Conservation (phyloP, 2,113 vertebrate genomes). For the Pygoscelis antarcticus region DNA sequence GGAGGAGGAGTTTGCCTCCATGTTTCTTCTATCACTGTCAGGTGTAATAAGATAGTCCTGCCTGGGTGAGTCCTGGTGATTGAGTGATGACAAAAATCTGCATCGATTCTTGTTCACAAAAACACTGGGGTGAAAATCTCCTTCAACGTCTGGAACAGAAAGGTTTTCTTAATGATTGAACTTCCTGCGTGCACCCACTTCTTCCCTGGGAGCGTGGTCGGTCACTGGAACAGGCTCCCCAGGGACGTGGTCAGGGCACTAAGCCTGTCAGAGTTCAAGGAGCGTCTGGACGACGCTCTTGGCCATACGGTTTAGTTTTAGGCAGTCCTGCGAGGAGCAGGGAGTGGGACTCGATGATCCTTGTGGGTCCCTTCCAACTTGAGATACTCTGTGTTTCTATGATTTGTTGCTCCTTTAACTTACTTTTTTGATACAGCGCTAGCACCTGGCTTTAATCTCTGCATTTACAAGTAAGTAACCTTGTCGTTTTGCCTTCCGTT, state of each 20-base stretch:
- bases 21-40: not conserved
- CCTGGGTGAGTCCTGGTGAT: not conserved
- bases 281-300: not conserved
- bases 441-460: not conserved
- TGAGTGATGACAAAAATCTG: not conserved
- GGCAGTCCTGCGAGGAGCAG: not conserved
- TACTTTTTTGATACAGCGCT: too few relatives aligned
- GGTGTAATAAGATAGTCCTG: not conserved
- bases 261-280: not conserved
- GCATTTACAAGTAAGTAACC: not conserved
- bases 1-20: not conserved
- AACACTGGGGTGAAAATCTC: not conserved
- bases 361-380: not conserved
- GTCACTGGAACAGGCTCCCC: not conserved
- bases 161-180: not conserved
- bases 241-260: not conserved
- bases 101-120: not conserved
- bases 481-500: too few relatives aligned
- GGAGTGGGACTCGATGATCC: not conserved
- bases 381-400: not conserved
- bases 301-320: accelerated
- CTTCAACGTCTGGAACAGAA: not conserved
- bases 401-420: not conserved
- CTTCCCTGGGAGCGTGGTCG: too few relatives aligned
- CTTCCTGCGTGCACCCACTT: not conserved